Percentiles rank a stretch among this genome's conserved stretches.
These are phyloP conservation scores for Tineola bisselliella DNA, from an alignment of 2,888 invertebrate species.

Conservation along the genomic window DNA sequence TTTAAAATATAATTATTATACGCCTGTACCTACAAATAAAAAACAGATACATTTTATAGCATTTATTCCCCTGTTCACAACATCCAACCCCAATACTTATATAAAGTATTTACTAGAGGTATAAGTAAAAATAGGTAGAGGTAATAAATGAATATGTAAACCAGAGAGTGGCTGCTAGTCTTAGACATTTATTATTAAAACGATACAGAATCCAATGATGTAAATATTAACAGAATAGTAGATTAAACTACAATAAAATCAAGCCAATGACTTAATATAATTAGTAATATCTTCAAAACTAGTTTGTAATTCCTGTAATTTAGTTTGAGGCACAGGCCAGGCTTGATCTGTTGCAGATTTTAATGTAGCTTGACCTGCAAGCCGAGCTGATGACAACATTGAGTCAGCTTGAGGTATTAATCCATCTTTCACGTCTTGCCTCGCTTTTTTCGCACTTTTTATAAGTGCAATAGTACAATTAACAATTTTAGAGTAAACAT, in stretches of 20 bases:
- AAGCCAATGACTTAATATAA: conserved; percentile 4
- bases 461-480: background rate
- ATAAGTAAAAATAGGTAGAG: too few relatives aligned
- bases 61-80: too few relatives aligned
- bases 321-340: conserved; percentile 44
- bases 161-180: too few relatives aligned
- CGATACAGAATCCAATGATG: too few relatives aligned
- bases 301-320: conserved; percentile 36
- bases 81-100: too few relatives aligned
- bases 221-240: too few relatives aligned
- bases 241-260: background rate
- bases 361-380: conserved; percentile 67
- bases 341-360: conserved; percentile 54
- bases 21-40: too few relatives aligned
- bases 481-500: background rate
- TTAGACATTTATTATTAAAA: too few relatives aligned
- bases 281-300: conserved; percentile 16
- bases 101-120: too few relatives aligned
- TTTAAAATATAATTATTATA: too few relatives aligned
- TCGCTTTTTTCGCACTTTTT: conserved; percentile 63
- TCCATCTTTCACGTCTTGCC: conserved; percentile 48
- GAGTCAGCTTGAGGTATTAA: conserved; percentile 64
- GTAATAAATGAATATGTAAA: too few relatives aligned
- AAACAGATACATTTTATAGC: too few relatives aligned
- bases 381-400: conserved; percentile 66